These are phyloP conservation scores for Lycaon pictus DNA, from an alignment of 2,113 vertebrate species.

Conservation along the genomic window DNA sequence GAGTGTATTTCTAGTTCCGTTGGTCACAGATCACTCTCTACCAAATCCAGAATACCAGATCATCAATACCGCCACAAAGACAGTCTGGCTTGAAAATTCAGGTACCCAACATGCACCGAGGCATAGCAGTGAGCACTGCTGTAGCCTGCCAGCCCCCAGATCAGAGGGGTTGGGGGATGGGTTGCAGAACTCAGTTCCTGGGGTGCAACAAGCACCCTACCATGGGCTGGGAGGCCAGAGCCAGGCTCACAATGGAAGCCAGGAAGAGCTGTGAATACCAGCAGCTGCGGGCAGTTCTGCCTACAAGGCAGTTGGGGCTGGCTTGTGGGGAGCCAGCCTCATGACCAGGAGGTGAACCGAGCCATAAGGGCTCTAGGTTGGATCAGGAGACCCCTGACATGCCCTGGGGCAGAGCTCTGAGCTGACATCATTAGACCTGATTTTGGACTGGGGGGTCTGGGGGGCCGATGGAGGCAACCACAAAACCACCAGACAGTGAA, in stretches of 20 bases:
- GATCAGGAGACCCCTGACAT: background rate
- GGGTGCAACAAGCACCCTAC: background rate
- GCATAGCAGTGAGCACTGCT: background rate
- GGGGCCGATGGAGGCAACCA: background rate
- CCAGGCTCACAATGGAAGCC: background rate
- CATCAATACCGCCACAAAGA: background rate
- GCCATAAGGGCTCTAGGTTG: background rate
- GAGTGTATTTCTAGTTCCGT: background rate
- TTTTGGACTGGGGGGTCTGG: background rate
- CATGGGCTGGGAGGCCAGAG: background rate
- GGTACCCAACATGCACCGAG: background rate
- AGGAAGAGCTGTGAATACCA: background rate
- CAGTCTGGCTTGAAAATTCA: background rate
- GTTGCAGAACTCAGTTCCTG: background rate
- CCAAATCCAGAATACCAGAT: background rate
- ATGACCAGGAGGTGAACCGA: background rate
- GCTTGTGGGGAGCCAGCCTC: background rate
- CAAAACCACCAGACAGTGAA: conserved; percentile 21
- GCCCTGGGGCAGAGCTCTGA: background rate
- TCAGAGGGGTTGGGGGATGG: background rate
- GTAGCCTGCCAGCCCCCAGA: background rate
- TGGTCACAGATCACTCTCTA: background rate
- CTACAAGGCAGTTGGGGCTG: background rate
- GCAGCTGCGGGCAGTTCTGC: conserved; percentile 7
- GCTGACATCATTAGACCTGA: background rate